A percentile compares a stretch with the other conserved stretches of the same genome.
phyloP scores from a whole-genome alignment of 2,797 vertebrate species.

The Oryzias dopingdopingensis region DNA sequence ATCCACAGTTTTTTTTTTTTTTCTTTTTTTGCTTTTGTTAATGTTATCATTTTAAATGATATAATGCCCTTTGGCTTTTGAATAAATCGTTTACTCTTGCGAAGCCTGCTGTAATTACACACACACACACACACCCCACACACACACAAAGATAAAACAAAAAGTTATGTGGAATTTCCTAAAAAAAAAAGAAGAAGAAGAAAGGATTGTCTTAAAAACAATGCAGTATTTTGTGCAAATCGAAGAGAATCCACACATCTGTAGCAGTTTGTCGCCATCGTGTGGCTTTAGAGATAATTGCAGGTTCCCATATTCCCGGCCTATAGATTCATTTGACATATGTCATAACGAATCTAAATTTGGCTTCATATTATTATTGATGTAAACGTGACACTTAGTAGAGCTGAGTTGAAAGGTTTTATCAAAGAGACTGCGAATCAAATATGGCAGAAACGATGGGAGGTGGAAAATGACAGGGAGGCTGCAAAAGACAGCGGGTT shows the following conservation, averaged over 20 bases:
- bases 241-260: neutral
- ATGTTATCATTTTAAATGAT: slow-evolving; percentile 63
- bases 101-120: slow-evolving; percentile 13
- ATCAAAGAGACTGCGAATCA: too few species aligned
- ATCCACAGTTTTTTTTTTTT: slow-evolving; percentile 47
- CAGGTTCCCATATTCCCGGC: too few species aligned
- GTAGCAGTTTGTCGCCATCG: slow-evolving; percentile 44
- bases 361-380: slow-evolving; percentile 13
- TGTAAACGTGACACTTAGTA: too few species aligned
- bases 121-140: too few species aligned
- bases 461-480: too few species aligned
- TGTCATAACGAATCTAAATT: slow-evolving; percentile 52
- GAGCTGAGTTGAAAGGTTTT: too few species aligned
- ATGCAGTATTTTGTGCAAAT: neutral
- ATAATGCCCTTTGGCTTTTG: slow-evolving; percentile 59
- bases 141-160: neutral
- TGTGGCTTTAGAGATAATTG: neutral
- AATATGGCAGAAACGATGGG: too few species aligned
- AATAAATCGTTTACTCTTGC: slow-evolving; percentile 68
- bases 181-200: neutral
- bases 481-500: too few species aligned
- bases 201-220: neutral
- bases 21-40: slow-evolving; percentile 62
- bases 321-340: slow-evolving; percentile 2
- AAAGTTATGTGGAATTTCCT: neutral